These are phyloP conservation scores for Megathymus violae DNA, from an alignment of 1,140 invertebrate species.

Conservation along the genomic window DNA sequence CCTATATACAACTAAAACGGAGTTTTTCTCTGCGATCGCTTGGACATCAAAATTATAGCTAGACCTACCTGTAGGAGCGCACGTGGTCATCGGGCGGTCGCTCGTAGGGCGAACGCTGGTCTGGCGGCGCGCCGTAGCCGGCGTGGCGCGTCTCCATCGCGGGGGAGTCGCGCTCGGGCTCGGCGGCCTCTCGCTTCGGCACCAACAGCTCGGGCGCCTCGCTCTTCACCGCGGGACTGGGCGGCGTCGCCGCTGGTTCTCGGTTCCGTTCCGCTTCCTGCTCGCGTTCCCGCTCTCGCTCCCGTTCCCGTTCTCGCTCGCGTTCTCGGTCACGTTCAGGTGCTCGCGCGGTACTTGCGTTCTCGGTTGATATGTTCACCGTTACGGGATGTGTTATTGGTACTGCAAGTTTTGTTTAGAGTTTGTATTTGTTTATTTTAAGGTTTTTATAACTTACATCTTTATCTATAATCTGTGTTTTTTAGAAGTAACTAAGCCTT, in stretches of 20 bases:
- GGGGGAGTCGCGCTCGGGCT: conserved; percentile 89
- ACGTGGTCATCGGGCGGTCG: conserved; percentile 86
- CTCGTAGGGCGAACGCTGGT: conserved; percentile 87
- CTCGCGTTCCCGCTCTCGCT: conserved; percentile 65
- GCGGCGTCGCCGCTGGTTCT: conserved; percentile 85
- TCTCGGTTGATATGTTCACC: conserved; percentile 23
- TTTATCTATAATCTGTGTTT: too few relatives aligned
- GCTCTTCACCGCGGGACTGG: conserved; percentile 83
- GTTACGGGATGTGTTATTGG: conserved; percentile 34
- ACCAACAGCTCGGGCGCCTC: conserved; percentile 85
- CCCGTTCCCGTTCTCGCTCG: conserved; percentile 40
- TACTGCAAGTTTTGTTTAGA: conserved; percentile 17
- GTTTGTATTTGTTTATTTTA: too few relatives aligned
- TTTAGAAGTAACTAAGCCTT: too few relatives aligned
- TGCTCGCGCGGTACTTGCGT: conserved; percentile 15
- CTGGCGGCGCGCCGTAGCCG: conserved; percentile 83
- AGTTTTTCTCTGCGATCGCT: too few relatives aligned
- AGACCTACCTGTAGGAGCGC: conserved; percentile 80
- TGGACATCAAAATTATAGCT: too few relatives aligned
- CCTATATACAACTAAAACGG: too few relatives aligned
- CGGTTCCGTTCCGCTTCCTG: conserved; percentile 69
- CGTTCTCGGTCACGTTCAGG: conserved; percentile 31
- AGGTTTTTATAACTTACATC: too few relatives aligned
- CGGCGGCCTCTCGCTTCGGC: conserved; percentile 86
- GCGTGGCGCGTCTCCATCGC: conserved; percentile 88